Evolutionary conservation across 2,113 vertebrate species (phyloP), one percentile per base, ranked within the genome.

Genomic region (Apaloderma vittatum): DNA sequence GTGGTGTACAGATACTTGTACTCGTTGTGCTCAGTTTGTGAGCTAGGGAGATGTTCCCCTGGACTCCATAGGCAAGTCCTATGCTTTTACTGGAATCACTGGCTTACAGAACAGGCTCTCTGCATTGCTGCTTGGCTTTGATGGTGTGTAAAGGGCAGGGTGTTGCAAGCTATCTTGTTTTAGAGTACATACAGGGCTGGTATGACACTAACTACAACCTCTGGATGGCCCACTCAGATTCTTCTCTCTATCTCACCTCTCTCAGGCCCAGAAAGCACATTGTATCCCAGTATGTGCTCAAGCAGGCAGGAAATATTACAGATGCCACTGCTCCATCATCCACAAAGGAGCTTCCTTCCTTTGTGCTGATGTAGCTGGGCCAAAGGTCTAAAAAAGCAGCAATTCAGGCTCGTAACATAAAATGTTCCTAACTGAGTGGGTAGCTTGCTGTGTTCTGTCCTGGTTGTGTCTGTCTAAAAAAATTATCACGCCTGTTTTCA

Each of bases 381-480:
- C 67, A 88, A 46, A 93, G 11, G 11, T 86, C 57, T 77, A 86
- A 73, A 52, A 88, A 86, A 80, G 40, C 65, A 89, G 76, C 65
- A 84, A 19, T 92, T 93, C 91, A 75, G 85, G 17, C 61, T 57
- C 6, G 1, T 67, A 78, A 68, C 45, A 91, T 71, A 91, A 86
- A 84, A 75, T 65, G 65, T 61, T 57, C 48, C 12, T 92, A 90
- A 90, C 51, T 58, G 55, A 79, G 36, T 54, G 20, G 46, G 49
- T 67, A 54, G 40, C 71, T 77, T 92, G 57, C 82, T 90, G 86
- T 63, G 59, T 84, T 92, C 92, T 84, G 52, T 75, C 32, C 78
- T 92, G 36, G 1, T 74, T 91, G 34, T 34, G 81, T 61, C 88
- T 91, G 49, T 83, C 93, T 91, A 85, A 81, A 59, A 82, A 80